These are phyloP conservation scores for Drosophila arawakana DNA, from an alignment of 1,140 invertebrate genomes.

Conservation along the genomic window DNA sequence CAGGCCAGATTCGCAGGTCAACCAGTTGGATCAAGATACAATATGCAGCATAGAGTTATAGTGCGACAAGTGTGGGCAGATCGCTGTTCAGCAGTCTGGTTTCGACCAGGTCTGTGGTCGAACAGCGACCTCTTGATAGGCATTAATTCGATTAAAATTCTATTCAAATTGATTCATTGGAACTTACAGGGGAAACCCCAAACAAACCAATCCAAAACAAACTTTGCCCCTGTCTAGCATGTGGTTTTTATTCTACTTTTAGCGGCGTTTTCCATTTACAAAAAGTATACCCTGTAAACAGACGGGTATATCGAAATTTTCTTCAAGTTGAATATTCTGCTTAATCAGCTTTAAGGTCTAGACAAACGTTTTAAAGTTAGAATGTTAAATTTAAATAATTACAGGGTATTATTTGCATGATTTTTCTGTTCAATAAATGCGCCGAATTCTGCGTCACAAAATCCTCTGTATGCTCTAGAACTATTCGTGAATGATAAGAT, in stretches of 20 bases:
- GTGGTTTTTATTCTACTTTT: neutral
- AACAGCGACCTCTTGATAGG: conserved; percentile 8
- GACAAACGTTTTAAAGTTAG: too few relatives aligned
- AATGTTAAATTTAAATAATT: neutral
- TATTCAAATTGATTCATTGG: conserved; percentile 10
- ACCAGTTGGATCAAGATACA: conserved; percentile 23
- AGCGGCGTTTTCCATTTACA: neutral
- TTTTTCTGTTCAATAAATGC: neutral
- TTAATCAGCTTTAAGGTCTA: neutral
- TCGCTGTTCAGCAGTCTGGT: conserved; percentile 15
- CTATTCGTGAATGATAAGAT: conserved; percentile 31
- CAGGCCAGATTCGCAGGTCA: neutral
- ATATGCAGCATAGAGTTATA: neutral
- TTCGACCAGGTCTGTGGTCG: too few relatives aligned
- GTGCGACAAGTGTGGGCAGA: conserved; percentile 28
- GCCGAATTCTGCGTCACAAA: conserved; percentile 33
- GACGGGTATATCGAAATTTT: neutral
- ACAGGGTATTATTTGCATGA: conserved; percentile 4
- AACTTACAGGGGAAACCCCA: conserved; percentile 32
- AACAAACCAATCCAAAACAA: neutral
- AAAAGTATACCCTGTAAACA: neutral
- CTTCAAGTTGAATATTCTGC: too few relatives aligned
- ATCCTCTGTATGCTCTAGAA: conserved; percentile 30
- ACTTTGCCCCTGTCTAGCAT: neutral
- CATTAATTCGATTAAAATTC: conserved; percentile 12